Percentiles rank a stretch among this genome's conserved stretches.
phyloP scores from a whole-genome alignment of 2,888 invertebrate genomes.

The Mycalesis mineus region DNA sequence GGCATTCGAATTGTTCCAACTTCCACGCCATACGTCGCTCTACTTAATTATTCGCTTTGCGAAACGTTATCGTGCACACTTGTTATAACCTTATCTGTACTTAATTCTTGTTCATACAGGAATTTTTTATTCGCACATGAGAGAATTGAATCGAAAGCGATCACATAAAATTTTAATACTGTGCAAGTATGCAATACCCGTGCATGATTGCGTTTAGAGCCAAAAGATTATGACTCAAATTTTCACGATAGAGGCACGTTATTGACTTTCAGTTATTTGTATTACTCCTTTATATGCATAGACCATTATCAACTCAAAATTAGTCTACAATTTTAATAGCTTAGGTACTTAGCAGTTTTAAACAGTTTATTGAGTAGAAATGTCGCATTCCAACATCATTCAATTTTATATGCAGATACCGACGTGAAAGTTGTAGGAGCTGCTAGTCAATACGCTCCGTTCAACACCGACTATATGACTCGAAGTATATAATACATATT shows the following conservation, averaged over 20 bases:
- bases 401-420: not conserved
- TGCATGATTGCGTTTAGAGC: not conserved
- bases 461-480: no score
- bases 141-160: not conserved
- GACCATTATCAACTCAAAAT: not conserved
- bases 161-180: not conserved
- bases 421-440: not conserved
- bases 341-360: not conserved
- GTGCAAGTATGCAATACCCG: not conserved
- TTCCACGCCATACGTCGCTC: not conserved
- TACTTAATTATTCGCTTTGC: slow-evolving; percentile 1
- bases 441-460: no score
- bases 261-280: not conserved
- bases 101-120: not conserved
- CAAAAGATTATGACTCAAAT: not conserved
- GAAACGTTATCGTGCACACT: slow-evolving; percentile 1
- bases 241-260: not conserved
- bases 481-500: not conserved
- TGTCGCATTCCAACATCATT: not conserved
- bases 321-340: not conserved
- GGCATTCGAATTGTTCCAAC: slow-evolving; percentile 4
- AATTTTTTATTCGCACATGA: not conserved
- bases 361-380: not conserved
- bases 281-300: not conserved
- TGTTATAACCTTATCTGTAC: slow-evolving; percentile 4